Evolutionary conservation across 2,113 vertebrate species (phyloP).

Genomic region (Lophius piscatorius): DNA sequence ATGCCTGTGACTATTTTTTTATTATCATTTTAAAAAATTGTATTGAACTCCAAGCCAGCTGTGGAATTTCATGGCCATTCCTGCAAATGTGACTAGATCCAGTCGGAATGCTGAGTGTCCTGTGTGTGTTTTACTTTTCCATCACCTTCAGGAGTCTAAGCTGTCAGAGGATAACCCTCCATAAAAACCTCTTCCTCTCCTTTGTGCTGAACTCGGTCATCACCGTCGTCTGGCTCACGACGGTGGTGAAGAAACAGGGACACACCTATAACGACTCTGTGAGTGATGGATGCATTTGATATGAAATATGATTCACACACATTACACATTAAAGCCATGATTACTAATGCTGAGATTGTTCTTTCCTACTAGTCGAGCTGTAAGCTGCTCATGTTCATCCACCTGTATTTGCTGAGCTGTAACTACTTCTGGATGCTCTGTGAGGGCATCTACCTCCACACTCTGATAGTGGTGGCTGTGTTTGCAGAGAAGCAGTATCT

Average conservation of each 20-base stretch:
- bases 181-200: conserved; percentile 97
- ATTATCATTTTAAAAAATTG: too few species aligned
- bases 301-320: too few species aligned
- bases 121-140: neutral
- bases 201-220: conserved; percentile 92
- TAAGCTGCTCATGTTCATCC: conserved; percentile 90
- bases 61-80: too few species aligned
- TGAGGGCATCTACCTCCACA: conserved; percentile 97
- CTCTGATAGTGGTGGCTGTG: conserved; percentile 96
- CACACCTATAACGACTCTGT: conserved; percentile 86
- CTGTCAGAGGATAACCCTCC: conserved; percentile 97
- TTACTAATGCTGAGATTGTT: too few species aligned
- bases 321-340: too few species aligned
- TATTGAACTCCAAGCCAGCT: too few species aligned
- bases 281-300: conserved; percentile 57
- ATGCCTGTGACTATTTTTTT: too few species aligned
- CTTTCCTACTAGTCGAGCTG: conserved; percentile 94
- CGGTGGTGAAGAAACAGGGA: conserved; percentile 83
- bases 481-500: conserved; percentile 96
- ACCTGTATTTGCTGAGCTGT: conserved; percentile 92
- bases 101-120: too few species aligned
- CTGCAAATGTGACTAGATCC: too few species aligned
- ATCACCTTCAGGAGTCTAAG: conserved; percentile 89
- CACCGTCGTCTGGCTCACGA: conserved; percentile 88
- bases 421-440: conserved; percentile 99